Percentiles rank a stretch among this genome's conserved stretches.
Evolutionary conservation across 2,113 vertebrate genomes (phyloP).

Genomic region (Oceanodroma tethys): DNA sequence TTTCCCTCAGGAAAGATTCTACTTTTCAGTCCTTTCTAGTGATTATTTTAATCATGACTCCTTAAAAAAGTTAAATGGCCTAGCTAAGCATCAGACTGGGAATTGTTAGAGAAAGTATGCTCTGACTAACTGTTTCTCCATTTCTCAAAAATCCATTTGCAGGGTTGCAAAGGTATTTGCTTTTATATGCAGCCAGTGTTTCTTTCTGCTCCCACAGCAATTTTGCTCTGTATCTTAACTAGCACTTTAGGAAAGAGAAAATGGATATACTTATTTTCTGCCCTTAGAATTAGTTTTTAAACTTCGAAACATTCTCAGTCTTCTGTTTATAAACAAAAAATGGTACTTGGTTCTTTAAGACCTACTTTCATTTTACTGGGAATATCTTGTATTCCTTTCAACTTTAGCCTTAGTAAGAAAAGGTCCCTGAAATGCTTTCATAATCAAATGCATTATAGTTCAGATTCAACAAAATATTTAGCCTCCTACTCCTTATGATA

Average conservation of each 20-base stretch:
- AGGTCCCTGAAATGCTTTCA: neutral
- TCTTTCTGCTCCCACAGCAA: neutral
- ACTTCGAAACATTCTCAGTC: neutral
- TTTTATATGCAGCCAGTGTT: neutral
- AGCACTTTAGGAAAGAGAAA: neutral
- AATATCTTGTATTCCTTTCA: neutral
- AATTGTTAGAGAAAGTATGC: neutral
- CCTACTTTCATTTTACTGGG: neutral
- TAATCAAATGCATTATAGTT: neutral
- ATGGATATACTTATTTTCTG: neutral
- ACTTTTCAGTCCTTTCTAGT: neutral
- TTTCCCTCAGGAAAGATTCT: neutral
- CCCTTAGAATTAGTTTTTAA: neutral
- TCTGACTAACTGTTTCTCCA: neutral
- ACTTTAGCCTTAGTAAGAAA: neutral
- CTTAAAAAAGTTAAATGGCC: neutral
- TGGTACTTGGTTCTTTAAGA: neutral
- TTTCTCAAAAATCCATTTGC: slow-evolving; percentile 4
- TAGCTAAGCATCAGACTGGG: slow-evolving; percentile 6
- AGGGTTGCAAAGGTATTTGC: neutral
- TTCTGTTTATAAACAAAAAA: neutral
- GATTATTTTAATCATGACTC: slow-evolving; percentile 23
- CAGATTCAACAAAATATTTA: neutral
- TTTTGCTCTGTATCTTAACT: neutral
- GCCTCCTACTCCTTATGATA: neutral